These are phyloP conservation scores for Ciconia boyciana DNA, from an alignment of 2,113 vertebrate genomes.

Conservation along the genomic window DNA sequence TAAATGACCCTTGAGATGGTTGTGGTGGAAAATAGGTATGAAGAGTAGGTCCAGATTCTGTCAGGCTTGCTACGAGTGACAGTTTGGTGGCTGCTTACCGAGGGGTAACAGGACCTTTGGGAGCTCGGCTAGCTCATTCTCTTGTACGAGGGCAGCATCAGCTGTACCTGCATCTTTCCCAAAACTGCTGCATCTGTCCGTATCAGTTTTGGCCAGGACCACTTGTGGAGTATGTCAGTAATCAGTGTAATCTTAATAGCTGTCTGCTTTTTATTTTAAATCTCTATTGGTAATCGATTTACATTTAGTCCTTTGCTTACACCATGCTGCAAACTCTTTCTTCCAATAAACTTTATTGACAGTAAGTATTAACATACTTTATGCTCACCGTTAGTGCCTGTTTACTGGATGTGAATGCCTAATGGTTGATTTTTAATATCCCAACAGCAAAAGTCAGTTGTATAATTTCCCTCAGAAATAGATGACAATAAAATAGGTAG, in stretches of 20 bases:
- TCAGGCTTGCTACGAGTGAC: background rate
- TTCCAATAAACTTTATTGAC: background rate
- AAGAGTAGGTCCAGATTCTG: background rate
- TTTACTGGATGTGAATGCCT: conserved; percentile 39
- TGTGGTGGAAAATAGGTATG: background rate
- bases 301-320: background rate
- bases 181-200: background rate
- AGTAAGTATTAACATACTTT: conserved; percentile 30
- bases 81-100: background rate
- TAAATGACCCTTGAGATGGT: conserved; percentile 19
- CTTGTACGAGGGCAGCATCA: background rate
- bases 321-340: background rate
- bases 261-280: background rate
- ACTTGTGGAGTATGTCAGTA: background rate
- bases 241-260: background rate
- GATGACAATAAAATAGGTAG: background rate
- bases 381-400: conserved; percentile 15
- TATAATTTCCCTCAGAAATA: background rate
- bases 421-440: background rate
- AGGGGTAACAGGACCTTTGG: background rate
- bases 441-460: conserved; percentile 18
- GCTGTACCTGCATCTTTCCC: background rate
- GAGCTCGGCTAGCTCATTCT: background rate
- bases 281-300: background rate
- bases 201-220: background rate